These are phyloP conservation scores for Heliconius cydno DNA, from an alignment of 2,888 invertebrate species.

Conservation along the genomic window DNA sequence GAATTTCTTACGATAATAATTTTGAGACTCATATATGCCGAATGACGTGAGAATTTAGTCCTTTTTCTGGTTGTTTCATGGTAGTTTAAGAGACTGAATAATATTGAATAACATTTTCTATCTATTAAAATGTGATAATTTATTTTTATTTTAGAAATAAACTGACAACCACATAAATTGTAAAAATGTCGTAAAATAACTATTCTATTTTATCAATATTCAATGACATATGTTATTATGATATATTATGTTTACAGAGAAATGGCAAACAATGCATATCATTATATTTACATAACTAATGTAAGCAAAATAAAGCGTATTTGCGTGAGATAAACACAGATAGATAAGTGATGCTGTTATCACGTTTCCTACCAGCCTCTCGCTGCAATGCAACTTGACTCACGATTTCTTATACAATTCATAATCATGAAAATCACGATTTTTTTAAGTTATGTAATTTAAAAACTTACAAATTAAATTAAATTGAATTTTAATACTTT, in stretches of 20 bases:
- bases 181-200: background rate
- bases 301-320: conserved; percentile 17
- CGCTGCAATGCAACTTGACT: background rate
- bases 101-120: too few species aligned
- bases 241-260: background rate
- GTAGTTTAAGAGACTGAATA: too few species aligned
- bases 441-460: background rate
- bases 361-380: background rate
- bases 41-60: too few species aligned
- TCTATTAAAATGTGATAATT: too few species aligned
- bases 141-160: too few species aligned
- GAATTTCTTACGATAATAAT: too few species aligned
- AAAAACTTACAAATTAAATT: background rate
- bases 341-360: conserved; percentile 14
- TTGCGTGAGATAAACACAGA: conserved; percentile 9
- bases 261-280: conserved; percentile 1
- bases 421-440: background rate
- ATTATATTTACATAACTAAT: conserved; percentile 5
- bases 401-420: conserved; percentile 6
- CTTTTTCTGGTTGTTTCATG: too few species aligned
- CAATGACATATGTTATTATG: background rate
- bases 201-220: background rate
- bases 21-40: too few species aligned
- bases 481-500: background rate
- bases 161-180: background rate